phyloP scores from a whole-genome alignment of 2,888 invertebrate genomes.

The Dryobota labecula region DNA sequence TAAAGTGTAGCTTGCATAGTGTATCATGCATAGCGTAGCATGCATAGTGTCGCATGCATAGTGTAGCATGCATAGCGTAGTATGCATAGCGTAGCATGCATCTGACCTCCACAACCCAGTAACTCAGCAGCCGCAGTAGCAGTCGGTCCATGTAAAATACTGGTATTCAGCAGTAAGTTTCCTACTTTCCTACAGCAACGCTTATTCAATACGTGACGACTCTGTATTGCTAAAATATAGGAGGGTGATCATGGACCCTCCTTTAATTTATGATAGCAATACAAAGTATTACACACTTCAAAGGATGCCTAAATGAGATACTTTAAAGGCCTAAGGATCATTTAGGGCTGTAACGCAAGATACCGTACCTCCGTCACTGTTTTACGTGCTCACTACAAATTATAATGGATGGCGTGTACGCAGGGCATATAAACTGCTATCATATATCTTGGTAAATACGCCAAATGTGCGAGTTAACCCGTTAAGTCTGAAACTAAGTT shows the following conservation, averaged over 20 bases:
- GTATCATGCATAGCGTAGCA: too few species aligned
- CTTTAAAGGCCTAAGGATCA: slow-evolving; percentile 25
- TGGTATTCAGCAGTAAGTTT: too few species aligned
- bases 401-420: slow-evolving; percentile 45
- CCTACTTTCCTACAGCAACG: background rate
- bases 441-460: slow-evolving; percentile 50
- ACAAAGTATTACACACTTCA: slow-evolving; percentile 38
- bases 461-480: slow-evolving; percentile 31
- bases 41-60: too few species aligned
- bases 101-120: too few species aligned
- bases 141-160: too few species aligned
- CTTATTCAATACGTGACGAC: slow-evolving; percentile 16
- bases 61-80: too few species aligned
- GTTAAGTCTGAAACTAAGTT: slow-evolving; percentile 35
- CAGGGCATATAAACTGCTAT: slow-evolving; percentile 40
- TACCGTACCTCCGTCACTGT: slow-evolving; percentile 15
- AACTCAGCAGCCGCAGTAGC: too few species aligned
- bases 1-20: too few species aligned
- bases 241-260: slow-evolving; percentile 4
- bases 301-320: slow-evolving; percentile 40
- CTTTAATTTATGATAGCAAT: slow-evolving; percentile 38
- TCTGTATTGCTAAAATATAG: too few species aligned
- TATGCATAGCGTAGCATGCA: too few species aligned
- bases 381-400: slow-evolving; percentile 39
- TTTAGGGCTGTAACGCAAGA: slow-evolving; percentile 35